Conservation (phyloP, 64 coral and sea anemone genomes). For the Dendronephthya gigantea region DNA sequence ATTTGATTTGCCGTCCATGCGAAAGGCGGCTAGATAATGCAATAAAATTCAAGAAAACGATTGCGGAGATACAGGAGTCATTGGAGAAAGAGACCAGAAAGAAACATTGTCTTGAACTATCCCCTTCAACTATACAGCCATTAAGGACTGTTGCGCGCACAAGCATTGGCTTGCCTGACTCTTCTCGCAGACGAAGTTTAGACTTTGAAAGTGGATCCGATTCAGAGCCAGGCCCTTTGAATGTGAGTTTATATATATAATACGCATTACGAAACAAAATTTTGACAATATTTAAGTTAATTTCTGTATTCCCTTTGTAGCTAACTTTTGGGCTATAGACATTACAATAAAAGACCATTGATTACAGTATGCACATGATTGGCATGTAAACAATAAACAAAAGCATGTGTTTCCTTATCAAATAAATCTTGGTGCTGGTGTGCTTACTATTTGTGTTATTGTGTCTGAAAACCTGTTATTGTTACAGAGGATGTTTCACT, state of each 20-base stretch:
- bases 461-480: too few species aligned
- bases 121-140: not conserved
- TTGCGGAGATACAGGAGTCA: not conserved
- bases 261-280: too few species aligned
- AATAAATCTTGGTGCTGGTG: not conserved
- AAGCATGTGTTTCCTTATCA: not conserved
- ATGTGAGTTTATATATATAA: not conserved
- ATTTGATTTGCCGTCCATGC: constrained; percentile 31
- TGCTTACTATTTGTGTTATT: too few species aligned
- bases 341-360: too few species aligned
- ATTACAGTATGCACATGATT: too few species aligned
- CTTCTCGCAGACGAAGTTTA: not conserved
- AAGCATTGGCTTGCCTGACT: not conserved
- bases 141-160: not conserved
- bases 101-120: not conserved
- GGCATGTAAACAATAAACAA: not conserved
- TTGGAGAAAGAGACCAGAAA: not conserved
- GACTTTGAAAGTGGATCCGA: not conserved
- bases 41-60: not conserved
- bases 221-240: not conserved
- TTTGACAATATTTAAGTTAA: not conserved
- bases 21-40: constrained; percentile 11
- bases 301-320: not conserved
- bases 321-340: too few species aligned
- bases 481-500: too few species aligned